Percentiles rank a stretch among this genome's conserved stretches.
phyloP scores from a whole-genome alignment of 2,113 vertebrate genomes.

The Bufo gargarizans region DNA sequence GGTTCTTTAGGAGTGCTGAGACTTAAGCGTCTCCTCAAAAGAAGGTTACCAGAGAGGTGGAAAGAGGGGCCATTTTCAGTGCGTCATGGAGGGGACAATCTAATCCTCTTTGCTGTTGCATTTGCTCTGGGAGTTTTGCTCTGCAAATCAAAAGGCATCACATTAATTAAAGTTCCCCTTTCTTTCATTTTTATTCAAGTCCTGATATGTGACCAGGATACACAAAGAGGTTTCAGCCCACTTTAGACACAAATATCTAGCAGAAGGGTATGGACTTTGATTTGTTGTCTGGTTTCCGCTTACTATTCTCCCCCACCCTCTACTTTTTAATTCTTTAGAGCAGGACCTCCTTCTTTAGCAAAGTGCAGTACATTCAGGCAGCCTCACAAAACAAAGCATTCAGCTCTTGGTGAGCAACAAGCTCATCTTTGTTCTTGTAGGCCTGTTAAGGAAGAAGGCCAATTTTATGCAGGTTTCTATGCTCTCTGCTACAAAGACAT shows the following conservation, averaged over 20 bases:
- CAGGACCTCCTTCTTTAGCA: conserved; percentile 73
- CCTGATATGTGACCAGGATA: conserved; percentile 80
- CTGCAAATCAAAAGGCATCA: conserved; percentile 85
- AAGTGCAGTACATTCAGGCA: conserved; percentile 75
- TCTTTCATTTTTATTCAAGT: conserved; percentile 86
- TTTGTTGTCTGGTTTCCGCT: conserved; percentile 70
- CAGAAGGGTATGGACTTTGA: conserved; percentile 71
- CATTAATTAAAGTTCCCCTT: conserved; percentile 82
- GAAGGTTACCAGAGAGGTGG: conserved; percentile 76
- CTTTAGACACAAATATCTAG: conserved; percentile 72
- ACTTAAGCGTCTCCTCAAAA: conserved; percentile 82
- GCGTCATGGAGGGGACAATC: conserved; percentile 81
- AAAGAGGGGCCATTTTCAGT: conserved; percentile 77
- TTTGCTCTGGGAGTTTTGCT: conserved; percentile 85
- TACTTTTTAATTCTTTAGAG: conserved; percentile 61
- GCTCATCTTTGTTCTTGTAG: conserved; percentile 83
- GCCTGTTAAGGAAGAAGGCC: conserved; percentile 82
- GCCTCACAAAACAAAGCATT: conserved; percentile 83
- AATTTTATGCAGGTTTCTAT: conserved; percentile 85
- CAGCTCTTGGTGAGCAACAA: conserved; percentile 82
- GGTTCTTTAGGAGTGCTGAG: conserved; percentile 79
- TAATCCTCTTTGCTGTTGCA: conserved; percentile 92
- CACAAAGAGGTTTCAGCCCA: conserved; percentile 66
- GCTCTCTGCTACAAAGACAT: conserved; percentile 77
- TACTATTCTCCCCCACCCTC: conserved; percentile 62